These are phyloP conservation scores for Neotoxoptera formosana DNA, from an alignment of 1,140 invertebrate genomes.

Conservation along the genomic window DNA sequence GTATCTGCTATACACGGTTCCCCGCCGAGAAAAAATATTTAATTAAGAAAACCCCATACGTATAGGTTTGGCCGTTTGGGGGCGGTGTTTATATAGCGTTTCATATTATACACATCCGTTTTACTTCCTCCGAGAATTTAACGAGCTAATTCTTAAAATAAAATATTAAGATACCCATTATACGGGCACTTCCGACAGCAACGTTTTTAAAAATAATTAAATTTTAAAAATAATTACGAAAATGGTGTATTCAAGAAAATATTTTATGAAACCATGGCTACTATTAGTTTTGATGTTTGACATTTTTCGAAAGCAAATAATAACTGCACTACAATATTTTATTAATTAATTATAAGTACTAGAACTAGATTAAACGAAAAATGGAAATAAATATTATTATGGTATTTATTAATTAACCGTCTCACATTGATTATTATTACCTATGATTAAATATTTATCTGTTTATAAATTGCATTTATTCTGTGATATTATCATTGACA, in stretches of 20 bases:
- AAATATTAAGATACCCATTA: background rate
- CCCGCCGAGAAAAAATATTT: background rate
- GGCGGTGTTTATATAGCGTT: background rate
- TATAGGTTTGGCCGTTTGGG: background rate
- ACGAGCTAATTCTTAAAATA: background rate
- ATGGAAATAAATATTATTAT: background rate
- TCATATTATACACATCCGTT: background rate
- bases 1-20: background rate
- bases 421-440: background rate
- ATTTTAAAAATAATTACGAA: background rate
- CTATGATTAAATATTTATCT: background rate
- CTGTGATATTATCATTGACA: background rate
- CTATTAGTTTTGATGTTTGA: background rate
- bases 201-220: background rate
- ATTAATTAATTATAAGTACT: background rate
- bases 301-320: background rate
- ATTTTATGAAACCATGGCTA: background rate
- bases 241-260: background rate
- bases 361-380: background rate
- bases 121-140: background rate
- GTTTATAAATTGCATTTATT: background rate
- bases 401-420: background rate
- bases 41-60: background rate
- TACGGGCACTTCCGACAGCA: background rate
- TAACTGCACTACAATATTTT: background rate